A percentile compares a stretch with the other conserved stretches of the same genome.
Conservation (phyloP, 2,888 invertebrate species). For the Tanaodytes sp. region DNA sequence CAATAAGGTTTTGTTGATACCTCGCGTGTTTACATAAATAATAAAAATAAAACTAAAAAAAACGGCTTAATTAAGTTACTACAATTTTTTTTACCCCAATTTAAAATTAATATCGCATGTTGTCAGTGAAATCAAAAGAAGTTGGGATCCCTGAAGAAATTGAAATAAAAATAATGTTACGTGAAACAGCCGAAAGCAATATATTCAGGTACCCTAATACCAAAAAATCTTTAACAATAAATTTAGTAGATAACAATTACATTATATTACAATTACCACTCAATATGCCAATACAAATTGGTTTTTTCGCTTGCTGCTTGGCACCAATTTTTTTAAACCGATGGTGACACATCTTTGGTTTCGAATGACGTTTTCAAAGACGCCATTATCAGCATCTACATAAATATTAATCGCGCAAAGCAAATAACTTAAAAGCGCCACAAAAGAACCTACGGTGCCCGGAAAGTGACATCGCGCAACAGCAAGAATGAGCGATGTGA, state of each 20-base stretch:
- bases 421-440: constrained; percentile 23
- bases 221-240: constrained; percentile 11
- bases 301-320: not conserved
- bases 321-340: not conserved
- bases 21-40: not conserved
- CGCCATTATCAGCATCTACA: constrained; percentile 34
- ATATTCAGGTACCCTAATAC: not conserved
- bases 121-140: constrained; percentile 16
- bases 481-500: constrained; percentile 23
- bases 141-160: not conserved
- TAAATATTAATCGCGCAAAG: constrained; percentile 21
- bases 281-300: constrained; percentile 4
- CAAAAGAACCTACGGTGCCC: constrained; percentile 20
- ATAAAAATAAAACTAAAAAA: constrained; percentile 15
- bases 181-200: not conserved
- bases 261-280: constrained; percentile 23
- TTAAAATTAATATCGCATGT: constrained; percentile 11
- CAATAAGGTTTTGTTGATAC: not conserved
- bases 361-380: constrained; percentile 43
- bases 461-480: constrained; percentile 30
- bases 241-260: constrained; percentile 12
- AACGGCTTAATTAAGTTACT: constrained; percentile 1
- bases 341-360: constrained; percentile 47
- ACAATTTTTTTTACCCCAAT: not conserved
- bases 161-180: constrained; percentile 1